Conservation (phyloP, 1,140 invertebrate species). For the Plutomurus gul region DNA sequence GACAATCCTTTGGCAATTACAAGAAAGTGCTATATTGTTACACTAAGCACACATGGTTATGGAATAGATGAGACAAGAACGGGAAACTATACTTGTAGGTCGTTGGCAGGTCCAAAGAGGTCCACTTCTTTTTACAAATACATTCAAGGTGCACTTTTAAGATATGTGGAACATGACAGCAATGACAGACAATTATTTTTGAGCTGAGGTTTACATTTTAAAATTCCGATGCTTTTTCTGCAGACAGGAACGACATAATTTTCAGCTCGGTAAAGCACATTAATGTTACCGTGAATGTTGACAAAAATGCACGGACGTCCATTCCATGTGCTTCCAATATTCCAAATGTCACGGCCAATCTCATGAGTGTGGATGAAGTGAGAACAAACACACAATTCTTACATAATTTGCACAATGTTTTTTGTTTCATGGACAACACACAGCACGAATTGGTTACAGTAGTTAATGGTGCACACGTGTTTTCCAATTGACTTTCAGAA, state of each 20-base stretch:
- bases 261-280: conserved; percentile 33
- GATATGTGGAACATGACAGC: not conserved
- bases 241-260: conserved; percentile 20
- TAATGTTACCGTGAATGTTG: conserved; percentile 19
- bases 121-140: conserved; percentile 25
- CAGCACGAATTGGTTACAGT: no score
- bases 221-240: not conserved
- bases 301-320: conserved; percentile 1
- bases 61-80: conserved; percentile 22
- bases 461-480: no score
- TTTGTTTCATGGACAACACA: no score
- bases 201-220: not conserved
- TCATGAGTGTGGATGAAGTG: conserved; percentile 30
- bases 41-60: conserved; percentile 31
- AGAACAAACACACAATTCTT: not conserved
- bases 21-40: conserved; percentile 35
- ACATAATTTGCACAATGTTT: not conserved
- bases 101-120: not conserved
- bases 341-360: conserved; percentile 17
- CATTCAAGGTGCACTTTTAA: conserved; percentile 30
- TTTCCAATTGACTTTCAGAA: not conserved
- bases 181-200: not conserved
- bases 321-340: conserved; percentile 40
- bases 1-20: conserved; percentile 33
- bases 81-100: conserved; percentile 38